phyloP scores from a whole-genome alignment of 2,113 vertebrate species.

The Tylochromis polylepis region DNA sequence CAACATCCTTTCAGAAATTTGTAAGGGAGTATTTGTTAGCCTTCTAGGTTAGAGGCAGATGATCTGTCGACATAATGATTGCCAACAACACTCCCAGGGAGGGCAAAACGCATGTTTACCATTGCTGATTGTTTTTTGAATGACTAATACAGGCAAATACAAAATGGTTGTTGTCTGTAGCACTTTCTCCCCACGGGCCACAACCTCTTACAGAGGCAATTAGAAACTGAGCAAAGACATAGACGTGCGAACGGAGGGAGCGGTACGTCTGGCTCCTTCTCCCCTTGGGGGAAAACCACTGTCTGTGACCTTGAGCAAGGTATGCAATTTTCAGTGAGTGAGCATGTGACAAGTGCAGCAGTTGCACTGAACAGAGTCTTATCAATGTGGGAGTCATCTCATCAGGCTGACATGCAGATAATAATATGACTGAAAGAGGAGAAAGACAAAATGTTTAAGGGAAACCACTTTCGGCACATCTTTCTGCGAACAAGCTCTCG shows the following conservation, averaged over 20 bases:
- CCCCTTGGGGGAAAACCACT: neutral
- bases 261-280: constrained; percentile 1
- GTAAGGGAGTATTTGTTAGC: constrained; percentile 13
- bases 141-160: constrained; percentile 37
- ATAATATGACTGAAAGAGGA: constrained; percentile 35
- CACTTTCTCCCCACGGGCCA: neutral
- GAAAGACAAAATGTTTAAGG: constrained; percentile 20
- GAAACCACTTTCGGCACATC: constrained; percentile 4
- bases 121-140: constrained; percentile 34
- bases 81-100: constrained; percentile 43
- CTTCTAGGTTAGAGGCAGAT: constrained; percentile 33
- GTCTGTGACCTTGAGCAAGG: constrained; percentile 58
- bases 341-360: constrained; percentile 32
- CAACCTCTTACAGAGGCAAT: constrained; percentile 44
- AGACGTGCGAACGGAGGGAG: constrained; percentile 5
- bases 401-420: constrained; percentile 54
- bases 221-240: constrained; percentile 25
- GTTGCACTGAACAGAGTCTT: constrained; percentile 6
- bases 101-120: constrained; percentile 36
- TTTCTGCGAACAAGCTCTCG: neutral
- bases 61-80: constrained; percentile 37
- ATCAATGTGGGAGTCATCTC: constrained; percentile 34
- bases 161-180: constrained; percentile 15
- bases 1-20: constrained; percentile 2
- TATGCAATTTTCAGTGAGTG: constrained; percentile 22